phyloP scores from a whole-genome alignment of 2,888 invertebrate genomes.

The Operophtera brumata region DNA sequence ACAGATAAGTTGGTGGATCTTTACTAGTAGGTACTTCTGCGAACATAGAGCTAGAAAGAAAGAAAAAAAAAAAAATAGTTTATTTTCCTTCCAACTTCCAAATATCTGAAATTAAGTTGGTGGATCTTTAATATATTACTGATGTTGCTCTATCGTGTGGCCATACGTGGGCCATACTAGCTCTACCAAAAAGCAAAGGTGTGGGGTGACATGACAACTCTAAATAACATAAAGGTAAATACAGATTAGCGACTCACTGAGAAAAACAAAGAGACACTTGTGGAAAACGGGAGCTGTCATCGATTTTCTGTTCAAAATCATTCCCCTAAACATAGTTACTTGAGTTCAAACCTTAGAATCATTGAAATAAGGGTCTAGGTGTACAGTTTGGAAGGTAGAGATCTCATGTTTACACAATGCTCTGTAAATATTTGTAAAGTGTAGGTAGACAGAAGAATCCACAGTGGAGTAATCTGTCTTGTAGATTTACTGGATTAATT shows the following conservation, averaged over 20 bases:
- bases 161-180: too few species aligned
- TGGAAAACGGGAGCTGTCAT: conserved; percentile 66
- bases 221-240: conserved; percentile 37
- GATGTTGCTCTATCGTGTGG: too few species aligned
- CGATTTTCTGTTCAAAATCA: conserved; percentile 16
- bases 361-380: conserved; percentile 5
- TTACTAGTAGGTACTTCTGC: too few species aligned
- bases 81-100: too few species aligned
- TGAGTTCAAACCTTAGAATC: conserved; percentile 30
- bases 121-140: too few species aligned
- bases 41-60: too few species aligned
- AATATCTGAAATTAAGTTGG: too few species aligned
- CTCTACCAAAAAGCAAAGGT: not conserved
- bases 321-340: not conserved
- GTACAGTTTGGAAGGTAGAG: conserved; percentile 27
- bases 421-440: conserved; percentile 67
- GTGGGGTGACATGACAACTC: not conserved
- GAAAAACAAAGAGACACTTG: conserved; percentile 59
- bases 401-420: conserved; percentile 54
- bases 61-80: too few species aligned
- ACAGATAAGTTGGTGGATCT: too few species aligned
- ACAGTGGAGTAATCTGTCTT: conserved; percentile 54
- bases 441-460: conserved; percentile 42
- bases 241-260: conserved; percentile 59
- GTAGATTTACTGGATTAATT: conserved; percentile 57